Conservation (phyloP, 2,113 vertebrate genomes). For the Oophaga pumilio region DNA sequence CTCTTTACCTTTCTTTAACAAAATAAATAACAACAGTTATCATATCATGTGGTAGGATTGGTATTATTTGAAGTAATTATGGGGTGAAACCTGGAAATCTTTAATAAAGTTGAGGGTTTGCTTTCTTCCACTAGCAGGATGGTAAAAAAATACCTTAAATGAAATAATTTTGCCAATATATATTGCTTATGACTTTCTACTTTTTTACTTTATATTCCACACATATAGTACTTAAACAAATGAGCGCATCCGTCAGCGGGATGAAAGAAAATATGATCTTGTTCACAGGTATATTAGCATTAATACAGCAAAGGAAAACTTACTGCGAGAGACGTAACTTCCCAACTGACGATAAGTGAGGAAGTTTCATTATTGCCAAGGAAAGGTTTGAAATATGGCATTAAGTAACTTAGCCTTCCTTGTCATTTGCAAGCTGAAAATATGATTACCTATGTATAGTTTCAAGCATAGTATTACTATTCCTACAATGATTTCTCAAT, state of each 20-base stretch:
- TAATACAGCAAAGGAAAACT: neutral
- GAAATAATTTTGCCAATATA: neutral
- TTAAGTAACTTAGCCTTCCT: conserved; percentile 40
- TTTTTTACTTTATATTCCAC: neutral
- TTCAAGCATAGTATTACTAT: conserved; percentile 27
- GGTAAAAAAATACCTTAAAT: neutral
- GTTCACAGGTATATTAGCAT: neutral
- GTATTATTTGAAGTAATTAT: too few relatives aligned
- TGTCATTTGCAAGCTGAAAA: conserved; percentile 26
- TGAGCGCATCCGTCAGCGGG: neutral
- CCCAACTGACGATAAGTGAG: conserved; percentile 1
- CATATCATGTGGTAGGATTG: too few relatives aligned
- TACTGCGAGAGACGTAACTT: neutral
- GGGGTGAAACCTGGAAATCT: too few relatives aligned
- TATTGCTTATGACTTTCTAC: neutral
- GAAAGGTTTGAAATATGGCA: conserved; percentile 11
- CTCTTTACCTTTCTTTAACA: too few relatives aligned
- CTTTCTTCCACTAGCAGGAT: neutral
- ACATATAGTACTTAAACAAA: neutral
- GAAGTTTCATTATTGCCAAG: conserved; percentile 26
- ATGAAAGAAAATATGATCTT: conserved; percentile 4
- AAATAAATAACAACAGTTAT: too few relatives aligned
- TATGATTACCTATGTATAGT: conserved; percentile 39
- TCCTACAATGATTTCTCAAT: conserved; percentile 44
- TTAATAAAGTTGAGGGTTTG: too few relatives aligned